Evolutionary conservation across 2,113 vertebrate species (phyloP).

Genomic region (Monarcha castaneiventris): DNA sequence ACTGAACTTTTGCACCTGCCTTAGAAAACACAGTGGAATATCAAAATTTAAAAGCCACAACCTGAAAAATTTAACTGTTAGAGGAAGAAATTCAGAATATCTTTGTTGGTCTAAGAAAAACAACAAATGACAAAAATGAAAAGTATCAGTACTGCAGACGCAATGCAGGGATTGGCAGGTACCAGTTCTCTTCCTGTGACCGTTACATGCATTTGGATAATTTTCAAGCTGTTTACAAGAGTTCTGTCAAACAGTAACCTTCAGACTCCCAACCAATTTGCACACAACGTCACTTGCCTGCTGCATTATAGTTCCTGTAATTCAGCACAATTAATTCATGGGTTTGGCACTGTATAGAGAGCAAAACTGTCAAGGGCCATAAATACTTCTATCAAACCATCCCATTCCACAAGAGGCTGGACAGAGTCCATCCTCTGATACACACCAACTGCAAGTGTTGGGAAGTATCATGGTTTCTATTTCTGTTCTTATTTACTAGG

Average conservation of each 20-base stretch:
- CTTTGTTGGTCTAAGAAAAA: background rate
- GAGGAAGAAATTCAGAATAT: slow-evolving; percentile 16
- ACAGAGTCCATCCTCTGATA: background rate
- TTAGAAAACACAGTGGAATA: slow-evolving; percentile 30
- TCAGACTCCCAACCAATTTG: slow-evolving; percentile 33
- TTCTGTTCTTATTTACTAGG: background rate
- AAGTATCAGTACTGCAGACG: background rate
- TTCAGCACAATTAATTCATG: background rate
- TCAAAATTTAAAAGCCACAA: slow-evolving; percentile 3
- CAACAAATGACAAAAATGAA: background rate
- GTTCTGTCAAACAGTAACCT: slow-evolving; percentile 29
- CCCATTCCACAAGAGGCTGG: background rate
- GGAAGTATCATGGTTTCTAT: background rate
- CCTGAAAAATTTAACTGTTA: background rate
- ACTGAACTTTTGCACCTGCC: background rate
- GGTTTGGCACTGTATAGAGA: background rate
- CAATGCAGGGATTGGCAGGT: background rate
- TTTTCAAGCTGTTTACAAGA: background rate
- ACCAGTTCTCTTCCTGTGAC: background rate
- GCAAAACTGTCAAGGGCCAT: background rate
- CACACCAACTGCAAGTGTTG: background rate
- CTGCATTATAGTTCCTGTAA: background rate
- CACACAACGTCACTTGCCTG: slow-evolving; percentile 12
- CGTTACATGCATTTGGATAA: background rate
- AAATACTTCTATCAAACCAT: background rate